Base-by-base conservation (phyloP, 92 coral and sea anemone species). In the Zoanthus sansibaricus region DNA sequence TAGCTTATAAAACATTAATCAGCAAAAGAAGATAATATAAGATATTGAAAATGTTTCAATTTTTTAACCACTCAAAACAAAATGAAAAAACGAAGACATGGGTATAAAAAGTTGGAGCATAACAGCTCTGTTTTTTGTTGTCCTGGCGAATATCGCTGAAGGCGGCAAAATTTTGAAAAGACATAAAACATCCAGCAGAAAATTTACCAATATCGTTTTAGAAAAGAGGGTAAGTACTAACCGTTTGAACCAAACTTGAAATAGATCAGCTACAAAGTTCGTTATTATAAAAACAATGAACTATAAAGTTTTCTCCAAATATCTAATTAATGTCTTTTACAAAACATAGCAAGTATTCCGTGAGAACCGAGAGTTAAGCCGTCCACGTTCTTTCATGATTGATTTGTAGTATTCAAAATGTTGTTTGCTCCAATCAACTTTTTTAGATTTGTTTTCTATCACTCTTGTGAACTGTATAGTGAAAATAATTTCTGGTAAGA, bases 171-270 rank as follows among this genome's bases (percentile, higher is more conserved):
- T 25, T 2, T 6, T 66, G 21, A 30, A 20, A 44, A 14, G 58
- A n/a, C 20, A 47, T 6, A 51, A 2, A 75, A 18, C 49, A 1
- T 17, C 25, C 6, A 77, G 7, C 6, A 14, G 58, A 21, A 49
- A 46, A 2, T 1, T 42, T n/a, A 46, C n/a, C 5, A 67, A 69
- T 55, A 69, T 37, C 20, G 16, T 73, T 42, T 79, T 74, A 33
- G 75, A 32, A 17, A 90, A 88, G 67, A 88, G 93, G 83, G 93
- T 90, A 58, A 90, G 91, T 51, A 17, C 16, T 9, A 30, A 12
- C 25, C 7, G 1, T 30, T 12, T 69, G 45, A 83, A 37, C 15
- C 16, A 13, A 71, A 45, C 25, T 18, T 51, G 17, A 13, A 9
- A 44, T 51, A 52, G 16, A 49, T n/a, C 8, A 37, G 25, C 21